Evolutionary conservation across 2,113 vertebrate genomes (phyloP).

Genomic region (Prionailurus bengalensis): DNA sequence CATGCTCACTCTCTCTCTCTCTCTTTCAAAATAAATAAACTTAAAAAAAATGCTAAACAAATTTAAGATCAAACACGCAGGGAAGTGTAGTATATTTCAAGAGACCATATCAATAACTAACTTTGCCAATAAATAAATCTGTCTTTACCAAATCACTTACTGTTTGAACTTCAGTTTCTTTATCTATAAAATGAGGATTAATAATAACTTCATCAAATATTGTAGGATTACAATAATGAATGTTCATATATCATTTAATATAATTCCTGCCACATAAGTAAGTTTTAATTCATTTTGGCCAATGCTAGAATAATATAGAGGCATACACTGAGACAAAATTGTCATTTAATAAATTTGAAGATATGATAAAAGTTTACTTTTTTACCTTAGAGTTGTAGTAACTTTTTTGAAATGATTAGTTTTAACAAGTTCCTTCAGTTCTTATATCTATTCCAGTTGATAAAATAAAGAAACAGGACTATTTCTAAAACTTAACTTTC

Average conservation of each 20-base stretch:
- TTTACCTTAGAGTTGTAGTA: not conserved
- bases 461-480: not conserved
- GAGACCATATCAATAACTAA: not conserved
- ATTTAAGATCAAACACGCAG: not conserved
- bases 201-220: not conserved
- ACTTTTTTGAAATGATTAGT: not conserved
- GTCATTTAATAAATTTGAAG: not conserved
- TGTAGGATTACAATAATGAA: not conserved
- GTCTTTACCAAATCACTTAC: not conserved
- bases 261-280: not conserved
- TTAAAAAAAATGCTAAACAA: not conserved
- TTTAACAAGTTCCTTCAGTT: not conserved
- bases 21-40: too few relatives aligned
- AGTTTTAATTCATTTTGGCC: not conserved
- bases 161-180: not conserved
- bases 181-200: not conserved
- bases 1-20: too few relatives aligned
- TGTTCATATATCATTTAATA: not conserved
- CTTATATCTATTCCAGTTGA: not conserved
- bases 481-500: not conserved
- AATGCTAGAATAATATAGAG: not conserved
- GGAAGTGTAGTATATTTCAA: not conserved
- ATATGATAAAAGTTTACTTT: not conserved
- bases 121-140: not conserved
- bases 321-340: not conserved